phyloP scores from a whole-genome alignment of 2,113 vertebrate genomes.

The Equus przewalskii region DNA sequence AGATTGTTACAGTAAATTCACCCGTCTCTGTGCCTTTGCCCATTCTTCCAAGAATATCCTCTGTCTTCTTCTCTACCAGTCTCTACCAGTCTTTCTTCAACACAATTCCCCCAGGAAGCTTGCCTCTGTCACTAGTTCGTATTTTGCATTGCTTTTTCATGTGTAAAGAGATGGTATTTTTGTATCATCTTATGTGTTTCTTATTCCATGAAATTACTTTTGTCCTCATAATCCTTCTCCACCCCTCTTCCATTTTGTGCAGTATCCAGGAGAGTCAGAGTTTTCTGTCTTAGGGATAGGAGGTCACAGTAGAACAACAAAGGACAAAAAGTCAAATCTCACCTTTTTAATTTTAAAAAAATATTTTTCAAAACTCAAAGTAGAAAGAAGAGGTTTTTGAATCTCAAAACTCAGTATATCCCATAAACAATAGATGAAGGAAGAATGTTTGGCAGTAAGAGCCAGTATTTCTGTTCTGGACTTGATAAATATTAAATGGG shows the following conservation, averaged over 20 bases:
- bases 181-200: not conserved
- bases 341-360: conserved; percentile 2
- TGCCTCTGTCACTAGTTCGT: not conserved
- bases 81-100: too few species aligned
- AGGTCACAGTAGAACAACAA: not conserved
- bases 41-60: not conserved
- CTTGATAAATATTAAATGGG: not conserved
- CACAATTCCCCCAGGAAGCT: not conserved
- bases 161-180: not conserved
- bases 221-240: not conserved
- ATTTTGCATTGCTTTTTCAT: not conserved
- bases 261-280: not conserved
- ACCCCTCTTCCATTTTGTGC: not conserved
- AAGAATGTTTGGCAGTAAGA: not conserved
- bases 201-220: not conserved
- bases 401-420: not conserved
- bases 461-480: not conserved
- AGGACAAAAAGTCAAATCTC: not conserved
- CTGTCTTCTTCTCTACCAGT: not conserved
- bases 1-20: not conserved
- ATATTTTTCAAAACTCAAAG: not conserved
- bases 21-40: not conserved
- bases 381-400: not conserved
- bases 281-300: not conserved
- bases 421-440: not conserved